A percentile compares a stretch with the other conserved stretches of the same genome.
Evolutionary conservation across 2,797 vertebrate species (phyloP).

Genomic region (Setipinna tenuifilis): DNA sequence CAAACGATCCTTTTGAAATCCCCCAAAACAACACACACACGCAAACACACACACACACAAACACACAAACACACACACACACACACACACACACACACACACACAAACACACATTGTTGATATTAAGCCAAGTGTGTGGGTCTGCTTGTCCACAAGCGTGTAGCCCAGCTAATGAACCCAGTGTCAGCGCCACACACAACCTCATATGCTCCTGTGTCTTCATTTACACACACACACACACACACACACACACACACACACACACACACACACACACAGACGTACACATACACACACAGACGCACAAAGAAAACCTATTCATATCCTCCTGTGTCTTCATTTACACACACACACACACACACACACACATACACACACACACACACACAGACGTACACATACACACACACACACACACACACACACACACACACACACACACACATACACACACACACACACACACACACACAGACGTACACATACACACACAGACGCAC

Average conservation of each 20-base stretch:
- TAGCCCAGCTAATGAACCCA: too few species aligned
- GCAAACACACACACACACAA: too few species aligned
- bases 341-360: background rate
- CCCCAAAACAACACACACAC: too few species aligned
- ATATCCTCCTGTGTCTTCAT: too few species aligned
- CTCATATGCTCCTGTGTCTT: too few species aligned
- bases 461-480: constrained; percentile 17
- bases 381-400: background rate
- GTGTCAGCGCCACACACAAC: too few species aligned
- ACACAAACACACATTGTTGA: too few species aligned
- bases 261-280: background rate
- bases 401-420: constrained; percentile 10
- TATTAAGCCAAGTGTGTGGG: too few species aligned
- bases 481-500: background rate
- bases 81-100: too few species aligned
- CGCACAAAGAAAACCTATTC: background rate
- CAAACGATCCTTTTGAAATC: too few species aligned
- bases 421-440: constrained; percentile 11
- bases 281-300: background rate
- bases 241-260: background rate
- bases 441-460: constrained; percentile 7
- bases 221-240: background rate
- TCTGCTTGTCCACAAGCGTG: too few species aligned
- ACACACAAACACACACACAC: too few species aligned
- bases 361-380: background rate